A percentile compares a stretch with the other conserved stretches of the same genome.
phyloP scores from a whole-genome alignment of 2,888 invertebrate genomes.

The Oegoconia quadripuncta region DNA sequence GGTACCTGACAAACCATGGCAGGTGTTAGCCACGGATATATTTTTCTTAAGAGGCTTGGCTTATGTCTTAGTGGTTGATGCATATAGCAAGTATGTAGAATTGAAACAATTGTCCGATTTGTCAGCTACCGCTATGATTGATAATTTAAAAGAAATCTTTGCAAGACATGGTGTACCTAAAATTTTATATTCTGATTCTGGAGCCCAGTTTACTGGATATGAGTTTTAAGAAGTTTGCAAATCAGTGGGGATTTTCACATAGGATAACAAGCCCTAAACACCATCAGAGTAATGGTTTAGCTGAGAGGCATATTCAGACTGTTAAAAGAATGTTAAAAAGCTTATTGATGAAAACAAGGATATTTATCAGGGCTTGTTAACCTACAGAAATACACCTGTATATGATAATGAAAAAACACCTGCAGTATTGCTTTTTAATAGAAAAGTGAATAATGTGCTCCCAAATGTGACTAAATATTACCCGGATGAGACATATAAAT shows the following conservation, averaged over 20 bases:
- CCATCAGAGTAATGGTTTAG: constrained; percentile 4
- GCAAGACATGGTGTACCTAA: constrained; percentile 2
- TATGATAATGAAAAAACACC: not conserved
- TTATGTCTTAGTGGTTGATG: constrained; percentile 5
- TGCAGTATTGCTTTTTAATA: not conserved
- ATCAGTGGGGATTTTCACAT: constrained; percentile 3
- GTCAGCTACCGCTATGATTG: not conserved
- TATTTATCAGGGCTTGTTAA: not conserved
- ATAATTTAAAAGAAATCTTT: constrained; percentile 1
- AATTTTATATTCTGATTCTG: constrained; percentile 2
- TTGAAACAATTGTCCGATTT: not conserved
- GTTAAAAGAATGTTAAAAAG: constrained; percentile 4
- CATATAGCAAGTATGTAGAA: constrained; percentile 9
- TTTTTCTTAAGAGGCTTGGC: constrained; percentile 3
- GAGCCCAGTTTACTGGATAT: not conserved
- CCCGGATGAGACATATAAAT: no score
- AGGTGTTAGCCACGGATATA: constrained; percentile 4
- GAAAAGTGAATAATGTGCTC: not conserved
- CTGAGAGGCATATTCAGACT: constrained; percentile 4
- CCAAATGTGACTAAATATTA: no score
- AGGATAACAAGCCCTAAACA: constrained; percentile 2
- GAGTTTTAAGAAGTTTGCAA: constrained; percentile 2
- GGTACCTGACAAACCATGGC: constrained; percentile 4
- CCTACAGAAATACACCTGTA: constrained; percentile 1
- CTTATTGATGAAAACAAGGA: not conserved